phyloP scores from a whole-genome alignment of 2,888 invertebrate genomes.

The Macrophya annulata region DNA sequence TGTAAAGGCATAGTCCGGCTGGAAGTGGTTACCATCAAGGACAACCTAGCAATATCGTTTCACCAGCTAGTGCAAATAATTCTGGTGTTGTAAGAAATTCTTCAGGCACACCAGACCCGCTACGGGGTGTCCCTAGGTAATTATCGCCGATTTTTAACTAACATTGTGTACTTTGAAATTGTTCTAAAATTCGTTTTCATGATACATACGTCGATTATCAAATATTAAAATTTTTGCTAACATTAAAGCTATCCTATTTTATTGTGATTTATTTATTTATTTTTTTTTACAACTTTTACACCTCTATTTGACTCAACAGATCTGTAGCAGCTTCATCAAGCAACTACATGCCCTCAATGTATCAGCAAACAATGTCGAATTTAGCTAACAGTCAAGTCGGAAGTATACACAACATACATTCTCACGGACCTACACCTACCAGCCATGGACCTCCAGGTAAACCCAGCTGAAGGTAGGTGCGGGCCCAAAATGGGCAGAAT shows the following conservation, averaged over 20 bases:
- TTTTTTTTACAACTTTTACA: no score
- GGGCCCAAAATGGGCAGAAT: conserved; percentile 51
- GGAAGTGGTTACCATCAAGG: conserved; percentile 75
- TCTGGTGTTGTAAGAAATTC: conserved; percentile 77
- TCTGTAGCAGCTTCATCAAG: conserved; percentile 71
- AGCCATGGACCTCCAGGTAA: conserved; percentile 73
- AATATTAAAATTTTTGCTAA: neutral
- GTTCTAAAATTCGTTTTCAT: neutral
- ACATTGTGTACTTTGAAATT: neutral
- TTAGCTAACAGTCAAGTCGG: conserved; percentile 72
- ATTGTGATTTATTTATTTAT: neutral
- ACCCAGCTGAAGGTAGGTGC: conserved; percentile 74
- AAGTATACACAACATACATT: conserved; percentile 72
- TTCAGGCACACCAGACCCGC: conserved; percentile 75
- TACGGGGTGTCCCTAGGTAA: conserved; percentile 73
- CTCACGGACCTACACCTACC: conserved; percentile 73
- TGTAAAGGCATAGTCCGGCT: conserved; percentile 75
- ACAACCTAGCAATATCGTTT: conserved; percentile 75
- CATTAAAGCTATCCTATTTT: neutral
- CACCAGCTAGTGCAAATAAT: conserved; percentile 73
- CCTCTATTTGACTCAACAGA: conserved; percentile 61
- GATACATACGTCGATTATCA: no score
- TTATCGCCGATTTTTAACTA: neutral
- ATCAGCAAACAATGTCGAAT: conserved; percentile 72
- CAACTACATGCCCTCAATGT: conserved; percentile 73